Evolutionary conservation across 1,140 invertebrate genomes (phyloP), one percentile per base, ranked within the genome.

Genomic region (Proales similis): DNA sequence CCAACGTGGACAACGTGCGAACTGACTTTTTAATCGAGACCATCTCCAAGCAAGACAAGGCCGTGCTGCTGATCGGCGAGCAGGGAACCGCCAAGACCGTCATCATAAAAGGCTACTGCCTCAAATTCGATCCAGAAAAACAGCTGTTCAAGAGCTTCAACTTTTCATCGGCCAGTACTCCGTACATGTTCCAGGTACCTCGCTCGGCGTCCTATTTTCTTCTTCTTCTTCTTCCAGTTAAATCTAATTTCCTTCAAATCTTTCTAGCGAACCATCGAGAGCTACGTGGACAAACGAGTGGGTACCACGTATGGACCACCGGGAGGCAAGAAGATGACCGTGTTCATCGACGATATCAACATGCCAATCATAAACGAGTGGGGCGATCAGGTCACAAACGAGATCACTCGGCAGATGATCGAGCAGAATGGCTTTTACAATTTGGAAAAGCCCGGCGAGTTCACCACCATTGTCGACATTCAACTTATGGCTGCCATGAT

Each of bases 361-460:
- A 81, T 95, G 69, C 92, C 92, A 0, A 82, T 92, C 71, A 91
- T 94, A 39, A 95, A 94, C 73, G 87, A 89, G 71, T 91, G 88
- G 88, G 87, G 87, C 26, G 88, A 90, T 80, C 88, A 90, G 79
- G 81, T 82, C 73, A 95, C 91, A 9, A 95, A 95, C 78, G 92
- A 96, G 79, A 92, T 95, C 63, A 88, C 93, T 0, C 80, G 92
- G 5, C 91, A 96, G 75, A 85, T 88, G 9, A 93, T 96, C 86
- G 90, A 94, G 68, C 91, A 89, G 84, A 87, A 87, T 66, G 92
- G 92, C 20, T 95, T 95, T 76, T 97, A 94, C 70, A 95, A 87
- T 70, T 77, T 97, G 51, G 91, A 96, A 73, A 95, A 94, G 77
- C 91, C 91, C 0, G 92, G 92, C 32, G 92, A 96, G 70, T 96